Base-by-base conservation (phyloP, 2,113 vertebrate genomes). In the Hippolais icterina region DNA sequence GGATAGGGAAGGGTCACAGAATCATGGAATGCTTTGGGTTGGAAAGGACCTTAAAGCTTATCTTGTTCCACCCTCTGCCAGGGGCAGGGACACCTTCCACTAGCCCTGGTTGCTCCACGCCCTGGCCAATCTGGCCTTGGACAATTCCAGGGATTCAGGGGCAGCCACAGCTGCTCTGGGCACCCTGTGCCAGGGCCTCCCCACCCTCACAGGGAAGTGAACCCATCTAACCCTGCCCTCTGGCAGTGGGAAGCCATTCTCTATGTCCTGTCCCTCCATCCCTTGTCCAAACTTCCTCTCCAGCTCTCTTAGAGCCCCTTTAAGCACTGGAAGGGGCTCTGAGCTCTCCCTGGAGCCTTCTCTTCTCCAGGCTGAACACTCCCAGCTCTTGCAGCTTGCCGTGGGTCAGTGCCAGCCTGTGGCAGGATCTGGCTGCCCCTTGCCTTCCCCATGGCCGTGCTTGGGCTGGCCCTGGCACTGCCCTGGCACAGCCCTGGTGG, bases 391-490 rank as follows among this genome's bases (percentile, higher is more conserved):
- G 16, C 61, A 69, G 46, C n/a, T 15, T 31, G 54, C 41, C 24
- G 22, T 9, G 16, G 46, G 44, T 87, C 52, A 93, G 83, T 7
- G 2, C 52, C 78, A 60, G 39, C 13, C 39, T 0, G 0, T 1
- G 2, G 49, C 80, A 80, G 63, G 76, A 29, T 31, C 37, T 15
- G 23, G 33, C 31, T 59, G 39, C 19, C 37, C 52, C 10, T 21
- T 0, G 0, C 54, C 41, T 41, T 60, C 61, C 46, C 60, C 7
- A 3, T 0, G 4, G 69, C 50, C 0, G 0, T 6, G 63, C 44
- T 78, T 0, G 0, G 37, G 41, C 49, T 37, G 57, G 39, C 22
- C 18, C 64, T 1, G 0, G 35, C 60, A 27, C 31, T 0, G 1
- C 10, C n/a, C 22, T 4, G 25, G 20, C 27, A 35, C 12, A 3